Base-by-base conservation (phyloP, 2,113 vertebrate species). In the Corythornis vintsioides region DNA sequence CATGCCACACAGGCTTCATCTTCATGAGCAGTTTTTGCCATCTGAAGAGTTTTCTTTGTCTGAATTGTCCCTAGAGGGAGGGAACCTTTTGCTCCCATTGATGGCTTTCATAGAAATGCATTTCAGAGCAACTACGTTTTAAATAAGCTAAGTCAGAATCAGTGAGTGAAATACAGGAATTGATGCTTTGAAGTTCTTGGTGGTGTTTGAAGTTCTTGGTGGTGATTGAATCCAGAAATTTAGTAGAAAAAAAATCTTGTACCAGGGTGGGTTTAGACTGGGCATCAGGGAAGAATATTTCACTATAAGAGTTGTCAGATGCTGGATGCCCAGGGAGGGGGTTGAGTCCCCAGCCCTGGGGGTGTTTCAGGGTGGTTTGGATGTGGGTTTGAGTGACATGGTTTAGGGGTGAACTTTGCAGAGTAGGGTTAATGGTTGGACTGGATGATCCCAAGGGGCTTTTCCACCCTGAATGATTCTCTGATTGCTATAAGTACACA, bases 141-240 rank as follows among this genome's bases (percentile, higher is more conserved):
- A 19, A 59, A 7, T 8, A 33, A 50, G 9, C 5, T 1, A 12
- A 50, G 12, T 35, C 61, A 26, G 43, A 43, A 22, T 21, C 20
- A 2, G 35, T 17, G 78, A n/a, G 4, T 0, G 2, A 45, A 88
- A 12, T 7, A 22, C 22, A 77, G 38, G 28, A 82, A n/a, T 8
- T 0, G 10, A 8, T 52, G 40, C 33, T 67, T n/a, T 38, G 42
- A 20, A 12, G 24, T 40, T 21, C 59, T 69, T 0, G 1, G 25
- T 38, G 7, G 13, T 25, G 78, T 33, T 22, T 73, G 38, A 38
- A 79, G 10, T 38, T 38, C 38, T 69, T 0, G 1, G 25, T 38
- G 7, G 13, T 21, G 78, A 29, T 19, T 73, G 38, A 35, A 80
- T 3, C 9, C 42, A 63, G 22, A 10, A 1, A 52, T 91, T 77